phyloP scores from a whole-genome alignment of 2,797 vertebrate genomes.

The Poliocrania exsul region DNA sequence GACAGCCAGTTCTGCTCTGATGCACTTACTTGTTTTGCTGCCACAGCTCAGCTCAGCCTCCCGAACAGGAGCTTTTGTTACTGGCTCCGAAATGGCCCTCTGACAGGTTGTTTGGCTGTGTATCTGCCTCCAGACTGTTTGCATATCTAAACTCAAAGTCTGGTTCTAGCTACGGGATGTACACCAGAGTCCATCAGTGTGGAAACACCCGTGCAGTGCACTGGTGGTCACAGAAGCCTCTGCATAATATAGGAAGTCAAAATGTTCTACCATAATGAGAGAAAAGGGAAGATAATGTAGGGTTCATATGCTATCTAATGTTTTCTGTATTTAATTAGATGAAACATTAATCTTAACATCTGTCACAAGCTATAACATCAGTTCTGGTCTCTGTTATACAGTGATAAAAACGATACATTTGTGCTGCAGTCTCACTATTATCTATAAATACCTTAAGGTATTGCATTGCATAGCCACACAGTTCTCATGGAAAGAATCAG shows the following conservation, averaged over 20 bases:
- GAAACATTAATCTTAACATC: neutral
- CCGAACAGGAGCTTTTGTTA: neutral
- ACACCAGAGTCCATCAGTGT: neutral
- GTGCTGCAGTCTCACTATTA: neutral
- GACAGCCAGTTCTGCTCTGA: neutral
- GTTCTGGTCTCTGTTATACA: neutral
- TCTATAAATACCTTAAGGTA: neutral
- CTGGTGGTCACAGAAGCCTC: neutral
- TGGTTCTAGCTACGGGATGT: neutral
- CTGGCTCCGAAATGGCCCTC: neutral
- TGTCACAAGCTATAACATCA: neutral
- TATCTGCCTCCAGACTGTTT: neutral
- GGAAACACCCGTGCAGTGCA: neutral
- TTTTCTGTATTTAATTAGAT: neutral
- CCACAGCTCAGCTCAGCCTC: neutral
- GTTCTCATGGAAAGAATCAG: neutral
- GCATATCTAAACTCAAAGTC: neutral
- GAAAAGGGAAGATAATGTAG: neutral
- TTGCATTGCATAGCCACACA: neutral
- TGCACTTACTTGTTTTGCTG: neutral
- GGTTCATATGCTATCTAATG: neutral
- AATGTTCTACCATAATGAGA: neutral
- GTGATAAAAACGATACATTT: neutral
- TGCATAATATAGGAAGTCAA: neutral
- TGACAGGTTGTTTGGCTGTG: neutral